Evolutionary conservation across 2,888 invertebrate species (phyloP), one percentile per base, ranked within the genome.

Genomic region (Atrina japonica): DNA sequence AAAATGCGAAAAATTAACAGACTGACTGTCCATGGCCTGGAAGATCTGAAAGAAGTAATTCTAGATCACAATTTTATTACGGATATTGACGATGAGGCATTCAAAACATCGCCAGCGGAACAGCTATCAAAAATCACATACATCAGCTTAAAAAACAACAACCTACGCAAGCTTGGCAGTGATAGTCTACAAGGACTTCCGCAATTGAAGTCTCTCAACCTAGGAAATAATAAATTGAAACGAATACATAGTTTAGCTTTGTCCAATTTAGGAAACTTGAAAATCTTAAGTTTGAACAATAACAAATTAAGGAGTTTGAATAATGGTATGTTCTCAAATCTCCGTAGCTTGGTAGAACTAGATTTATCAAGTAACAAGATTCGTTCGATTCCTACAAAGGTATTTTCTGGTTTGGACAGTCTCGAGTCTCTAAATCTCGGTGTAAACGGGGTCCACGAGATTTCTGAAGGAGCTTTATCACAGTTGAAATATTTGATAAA

Each of bases 91-190:
- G 77, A 78, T 7, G 83, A 81, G 16, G 81, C 81, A 0, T 85
- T 85, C 65, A 81, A 78, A 35, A 78, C 83, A 16, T 75, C 78
- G 2, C 56, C 77, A 2, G 66, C 77, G 25, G 77, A 77, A 25
- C 79, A 75, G 16, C 66, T 77, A 27, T 85, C 85, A 2, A 81
- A 83, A 40, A 52, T 85, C 16, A 80, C 83, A 2, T 82, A 82
- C 79, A 66, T 85, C 1, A 83, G 78, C 63, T 66, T 85, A 21
- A 79, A 83, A 61, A 75, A 76, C 66, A 85, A 85, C 68, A 45
- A 79, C 27, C 69, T 85, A 14, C 72, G 70, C 23, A 55, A 67
- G 7, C 45, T 85, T 0, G 70, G 68, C 14, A 73, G 78, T 1
- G 73, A 76, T 16, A 79, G 78, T 21, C 66, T 85, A 3, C 76